A percentile compares a stretch with the other conserved stretches of the same genome.
Evolutionary conservation across 2,113 vertebrate genomes (phyloP).

Genomic region (Nesoenas mayeri): DNA sequence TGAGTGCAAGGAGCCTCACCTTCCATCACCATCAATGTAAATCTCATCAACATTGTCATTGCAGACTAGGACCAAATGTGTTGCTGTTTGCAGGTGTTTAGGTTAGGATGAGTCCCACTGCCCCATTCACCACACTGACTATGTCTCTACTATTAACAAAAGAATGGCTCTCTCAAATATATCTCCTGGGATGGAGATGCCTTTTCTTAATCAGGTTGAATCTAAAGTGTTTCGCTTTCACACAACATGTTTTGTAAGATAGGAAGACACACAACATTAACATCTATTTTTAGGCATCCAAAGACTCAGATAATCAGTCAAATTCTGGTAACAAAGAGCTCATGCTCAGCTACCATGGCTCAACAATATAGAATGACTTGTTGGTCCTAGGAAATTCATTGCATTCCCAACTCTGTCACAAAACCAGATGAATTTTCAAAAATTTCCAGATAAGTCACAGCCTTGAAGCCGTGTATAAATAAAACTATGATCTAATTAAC

Average conservation of each 20-base stretch:
- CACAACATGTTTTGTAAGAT: not conserved
- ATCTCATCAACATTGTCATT: not conserved
- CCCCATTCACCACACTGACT: not conserved
- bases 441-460: not conserved
- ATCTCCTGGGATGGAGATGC: not conserved
- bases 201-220: not conserved
- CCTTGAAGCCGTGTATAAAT: not conserved
- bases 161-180: not conserved
- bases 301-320: not conserved
- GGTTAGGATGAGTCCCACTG: not conserved
- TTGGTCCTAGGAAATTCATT: not conserved
- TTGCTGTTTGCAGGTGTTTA: not conserved
- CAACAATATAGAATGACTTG: not conserved
- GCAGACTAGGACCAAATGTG: not conserved
- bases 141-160: not conserved
- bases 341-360: not conserved
- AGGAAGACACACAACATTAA: not conserved
- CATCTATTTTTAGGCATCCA: not conserved
- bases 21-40: not conserved
- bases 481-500: not conserved
- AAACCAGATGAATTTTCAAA: not conserved
- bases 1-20: not conserved
- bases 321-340: not conserved
- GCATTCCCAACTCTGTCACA: not conserved
- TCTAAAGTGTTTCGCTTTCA: not conserved